phyloP scores from a whole-genome alignment of 2,888 invertebrate genomes.

The Caenorhabditis doughertyi region DNA sequence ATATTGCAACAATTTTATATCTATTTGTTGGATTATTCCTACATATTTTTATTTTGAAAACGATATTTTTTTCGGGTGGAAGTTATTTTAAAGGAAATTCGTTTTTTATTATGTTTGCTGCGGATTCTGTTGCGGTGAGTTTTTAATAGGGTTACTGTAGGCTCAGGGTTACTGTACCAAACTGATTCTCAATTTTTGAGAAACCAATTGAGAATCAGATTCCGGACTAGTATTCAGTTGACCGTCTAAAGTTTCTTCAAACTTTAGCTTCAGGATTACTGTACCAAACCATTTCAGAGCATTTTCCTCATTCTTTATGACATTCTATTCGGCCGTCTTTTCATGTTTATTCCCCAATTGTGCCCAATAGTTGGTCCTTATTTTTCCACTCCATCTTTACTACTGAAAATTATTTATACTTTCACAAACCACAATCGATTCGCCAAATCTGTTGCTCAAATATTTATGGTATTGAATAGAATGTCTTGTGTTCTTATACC shows the following conservation, averaged over 20 bases:
- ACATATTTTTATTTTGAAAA: constrained; percentile 13
- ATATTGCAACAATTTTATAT: not conserved
- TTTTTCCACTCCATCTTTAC: constrained; percentile 14
- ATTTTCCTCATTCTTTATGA: not conserved
- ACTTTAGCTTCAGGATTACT: too few species aligned
- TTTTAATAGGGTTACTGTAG: too few species aligned
- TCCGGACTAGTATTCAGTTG: not conserved
- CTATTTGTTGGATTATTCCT: not conserved
- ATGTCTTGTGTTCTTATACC: constrained; percentile 42
- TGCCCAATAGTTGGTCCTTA: constrained; percentile 30
- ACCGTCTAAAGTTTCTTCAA: not conserved
- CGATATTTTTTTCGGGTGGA: constrained; percentile 5
- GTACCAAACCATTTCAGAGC: constrained; percentile 12
- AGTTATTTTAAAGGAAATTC: constrained; percentile 4
- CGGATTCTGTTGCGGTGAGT: constrained; percentile 43
- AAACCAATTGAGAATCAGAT: not conserved
- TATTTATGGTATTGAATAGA: constrained; percentile 30
- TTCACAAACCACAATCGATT: constrained; percentile 4
- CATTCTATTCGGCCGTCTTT: constrained; percentile 10
- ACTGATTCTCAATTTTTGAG: not conserved
- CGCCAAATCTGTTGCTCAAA: constrained; percentile 31
- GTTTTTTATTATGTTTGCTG: constrained; percentile 23
- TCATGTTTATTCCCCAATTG: constrained; percentile 28
- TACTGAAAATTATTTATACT: constrained; percentile 6
- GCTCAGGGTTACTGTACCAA: too few species aligned